A percentile compares a stretch with the other conserved stretches of the same genome.
Conservation (phyloP, 2,888 invertebrate species). For the Melieria omissa region DNA sequence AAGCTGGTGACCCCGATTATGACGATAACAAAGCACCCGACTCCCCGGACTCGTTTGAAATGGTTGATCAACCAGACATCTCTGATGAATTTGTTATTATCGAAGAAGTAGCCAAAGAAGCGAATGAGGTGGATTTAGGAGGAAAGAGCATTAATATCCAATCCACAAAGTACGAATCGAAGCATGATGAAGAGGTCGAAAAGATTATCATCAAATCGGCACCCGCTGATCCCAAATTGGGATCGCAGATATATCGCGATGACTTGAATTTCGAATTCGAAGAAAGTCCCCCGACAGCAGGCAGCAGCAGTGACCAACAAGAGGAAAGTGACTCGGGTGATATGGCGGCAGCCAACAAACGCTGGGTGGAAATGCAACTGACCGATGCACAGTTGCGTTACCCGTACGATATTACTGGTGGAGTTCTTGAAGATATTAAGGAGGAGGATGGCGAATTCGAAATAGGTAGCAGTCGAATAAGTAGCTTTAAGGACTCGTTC, state of each 20-base stretch:
- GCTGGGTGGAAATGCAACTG: slow-evolving; percentile 91
- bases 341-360: slow-evolving; percentile 80
- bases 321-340: slow-evolving; percentile 71
- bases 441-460: slow-evolving; percentile 93
- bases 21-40: slow-evolving; percentile 72
- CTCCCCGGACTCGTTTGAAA: slow-evolving; percentile 88
- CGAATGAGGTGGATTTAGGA: slow-evolving; percentile 83
- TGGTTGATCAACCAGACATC: slow-evolving; percentile 86
- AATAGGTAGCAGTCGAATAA: slow-evolving; percentile 76
- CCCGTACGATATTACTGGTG: slow-evolving; percentile 83
- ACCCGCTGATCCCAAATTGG: slow-evolving; percentile 73
- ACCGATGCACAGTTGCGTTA: slow-evolving; percentile 73
- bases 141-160: slow-evolving; percentile 82
- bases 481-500: slow-evolving; percentile 87
- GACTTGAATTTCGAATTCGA: slow-evolving; percentile 78
- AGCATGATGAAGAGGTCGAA: slow-evolving; percentile 78
- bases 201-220: slow-evolving; percentile 77
- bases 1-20: slow-evolving; percentile 66
- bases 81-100: slow-evolving; percentile 90
- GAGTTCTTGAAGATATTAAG: slow-evolving; percentile 90
- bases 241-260: slow-evolving; percentile 71
- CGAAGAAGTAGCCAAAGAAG: slow-evolving; percentile 89
- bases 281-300: slow-evolving; percentile 71
- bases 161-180: slow-evolving; percentile 69
- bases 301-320: slow-evolving; percentile 55